These are phyloP conservation scores for Nerophis ophidion DNA, from an alignment of 2,113 vertebrate species.

Conservation along the genomic window DNA sequence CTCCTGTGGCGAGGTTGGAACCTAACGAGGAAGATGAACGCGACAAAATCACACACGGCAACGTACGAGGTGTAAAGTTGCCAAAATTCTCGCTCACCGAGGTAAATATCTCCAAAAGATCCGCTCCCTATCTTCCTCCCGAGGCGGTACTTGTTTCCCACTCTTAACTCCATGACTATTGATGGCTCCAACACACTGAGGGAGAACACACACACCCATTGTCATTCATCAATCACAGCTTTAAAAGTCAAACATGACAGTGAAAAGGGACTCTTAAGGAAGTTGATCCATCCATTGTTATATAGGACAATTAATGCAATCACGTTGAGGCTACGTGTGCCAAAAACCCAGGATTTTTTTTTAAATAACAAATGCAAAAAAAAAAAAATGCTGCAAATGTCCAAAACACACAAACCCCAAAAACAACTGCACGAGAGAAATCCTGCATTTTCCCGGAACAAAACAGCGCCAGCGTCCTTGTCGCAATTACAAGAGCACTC, in stretches of 20 bases:
- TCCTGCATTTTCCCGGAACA: too few relatives aligned
- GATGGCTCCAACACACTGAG: constrained; percentile 43
- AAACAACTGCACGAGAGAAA: too few relatives aligned
- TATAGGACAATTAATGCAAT: too few relatives aligned
- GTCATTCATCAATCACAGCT: constrained; percentile 49
- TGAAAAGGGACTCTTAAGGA: too few relatives aligned
- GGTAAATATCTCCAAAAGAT: constrained; percentile 95
- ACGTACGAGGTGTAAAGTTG: neutral
- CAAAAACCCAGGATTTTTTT: too few relatives aligned
- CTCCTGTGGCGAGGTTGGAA: constrained; percentile 95
- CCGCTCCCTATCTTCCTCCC: constrained; percentile 97
- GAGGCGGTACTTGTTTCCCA: constrained; percentile 94
- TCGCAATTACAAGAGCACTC: too few relatives aligned
- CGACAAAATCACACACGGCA: neutral
- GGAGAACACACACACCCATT: constrained; percentile 17
- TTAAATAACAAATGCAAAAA: too few relatives aligned
- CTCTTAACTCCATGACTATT: constrained; percentile 87
- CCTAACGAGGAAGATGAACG: constrained; percentile 65
- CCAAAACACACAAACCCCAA: too few relatives aligned
- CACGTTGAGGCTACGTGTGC: too few relatives aligned
- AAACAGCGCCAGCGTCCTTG: too few relatives aligned
- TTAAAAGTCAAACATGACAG: constrained; percentile 25
- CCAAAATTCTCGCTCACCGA: constrained; percentile 78
- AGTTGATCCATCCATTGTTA: too few relatives aligned
- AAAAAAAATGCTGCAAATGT: too few relatives aligned